Evolutionary conservation across 2,888 invertebrate species (phyloP), one percentile per base, ranked within the genome.

Genomic region (Tethea ocularis): DNA sequence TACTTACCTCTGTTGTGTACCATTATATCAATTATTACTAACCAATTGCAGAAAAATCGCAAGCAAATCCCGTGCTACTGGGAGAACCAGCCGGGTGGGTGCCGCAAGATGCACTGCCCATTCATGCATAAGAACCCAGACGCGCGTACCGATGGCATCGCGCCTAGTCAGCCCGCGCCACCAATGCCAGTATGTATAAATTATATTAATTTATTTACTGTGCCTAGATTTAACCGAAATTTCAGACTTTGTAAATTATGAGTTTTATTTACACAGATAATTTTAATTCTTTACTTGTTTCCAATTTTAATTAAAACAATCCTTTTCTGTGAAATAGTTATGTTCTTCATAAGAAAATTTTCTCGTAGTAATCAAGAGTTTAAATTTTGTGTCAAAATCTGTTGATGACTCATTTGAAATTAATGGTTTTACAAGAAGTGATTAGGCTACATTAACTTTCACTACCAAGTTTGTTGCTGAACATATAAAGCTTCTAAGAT

Each of bases 81-180:
- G 97, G 97, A 97, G 89, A 95, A 94, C 68, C 97, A 97, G 87
- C 97, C 97, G 0, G 94, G 95, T 11, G 98, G 98, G 1, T 98
- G 98, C 84, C 95, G 95, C 72, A 97, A 97, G 88, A 96, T 96
- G 60, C 96, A 97, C 83, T 98, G 98, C 88, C 95, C 96, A 0
- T 98, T 97, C 83, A 93, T 96, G 89, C 97, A 97, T 85, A 95
- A 92, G 87, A 91, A 93, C 66, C 92, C 92, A 0, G 92, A 93
- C 7, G 83, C 91, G 2, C 90, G 93, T 71, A 89, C 91, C 52
- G 93, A 93, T 60, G 93, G 92, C 68, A 91, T 92, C 58, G 89
- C 91, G 2, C 91, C 93, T 6, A 89, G 88, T 72, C 93, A 92
- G 74, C 85, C 91, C 1, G 81, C 68, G 2, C 82, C 80, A 10